Evolutionary conservation across 2,113 vertebrate species (phyloP).

Genomic region (Xenopus laevis): DNA sequence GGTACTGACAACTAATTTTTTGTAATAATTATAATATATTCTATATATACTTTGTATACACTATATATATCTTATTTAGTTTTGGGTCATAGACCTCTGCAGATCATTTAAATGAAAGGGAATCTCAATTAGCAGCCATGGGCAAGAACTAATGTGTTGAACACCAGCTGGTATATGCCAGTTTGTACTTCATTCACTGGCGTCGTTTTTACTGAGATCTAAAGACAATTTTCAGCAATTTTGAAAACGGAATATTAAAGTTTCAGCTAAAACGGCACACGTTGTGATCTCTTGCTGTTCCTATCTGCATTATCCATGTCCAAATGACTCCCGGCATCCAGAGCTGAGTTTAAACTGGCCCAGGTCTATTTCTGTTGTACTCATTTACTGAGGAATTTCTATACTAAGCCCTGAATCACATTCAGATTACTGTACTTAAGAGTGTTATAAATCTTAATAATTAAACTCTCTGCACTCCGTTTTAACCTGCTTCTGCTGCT

Average conservation of each 20-base stretch:
- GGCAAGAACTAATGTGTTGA: no score
- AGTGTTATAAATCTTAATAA: conserved; percentile 33
- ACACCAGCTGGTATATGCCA: no score
- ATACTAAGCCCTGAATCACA: conserved; percentile 24
- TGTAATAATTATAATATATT: no score
- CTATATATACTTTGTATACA: no score
- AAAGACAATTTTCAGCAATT: neutral
- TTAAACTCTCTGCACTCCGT: conserved; percentile 21
- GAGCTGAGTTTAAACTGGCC: conserved; percentile 6
- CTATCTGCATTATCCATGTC: neutral
- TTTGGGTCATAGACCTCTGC: no score
- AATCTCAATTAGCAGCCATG: no score
- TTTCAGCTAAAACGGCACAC: conserved; percentile 17
- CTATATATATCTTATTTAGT: no score
- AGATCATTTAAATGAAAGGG: no score
- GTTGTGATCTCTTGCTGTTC: conserved; percentile 20
- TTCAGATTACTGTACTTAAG: conserved; percentile 25
- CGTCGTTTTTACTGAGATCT: neutral
- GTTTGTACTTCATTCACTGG: neutral
- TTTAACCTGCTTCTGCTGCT: conserved; percentile 27
- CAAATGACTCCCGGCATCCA: conserved; percentile 1
- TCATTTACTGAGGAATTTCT: conserved; percentile 27
- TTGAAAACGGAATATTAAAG: neutral
- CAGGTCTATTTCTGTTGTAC: conserved; percentile 24
- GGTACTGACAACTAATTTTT: no score